Base-by-base conservation (phyloP, 2,888 invertebrate species). In the Nephrocerus scutellatus region DNA sequence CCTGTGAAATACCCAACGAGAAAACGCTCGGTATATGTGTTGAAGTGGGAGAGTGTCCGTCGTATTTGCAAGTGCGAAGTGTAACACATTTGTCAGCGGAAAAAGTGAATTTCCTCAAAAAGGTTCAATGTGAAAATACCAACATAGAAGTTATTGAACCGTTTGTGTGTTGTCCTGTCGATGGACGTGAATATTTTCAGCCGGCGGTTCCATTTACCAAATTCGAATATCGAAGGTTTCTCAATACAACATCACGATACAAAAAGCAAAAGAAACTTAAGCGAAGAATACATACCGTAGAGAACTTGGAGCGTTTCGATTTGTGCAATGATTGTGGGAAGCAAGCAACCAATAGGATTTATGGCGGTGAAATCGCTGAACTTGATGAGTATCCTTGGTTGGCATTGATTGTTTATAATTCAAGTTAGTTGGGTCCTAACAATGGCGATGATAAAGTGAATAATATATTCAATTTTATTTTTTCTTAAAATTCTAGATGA, bases 361-460 rank as follows among this genome's bases (percentile, higher is more conserved):
- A 72, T 47, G 77, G 77, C 30, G 81, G 81, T 8, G 70, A 72
- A 38, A 66, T 74, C 29, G 76, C 79, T 1, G 76, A 77, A n/a
- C 53, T 77, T 5, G 77, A 77, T 39, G 79, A 79, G 53, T 78
- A 75, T 57, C 77, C 78, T 0, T 79, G 79, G 79, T 71, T 77
- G 72, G 74, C 73, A 0, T 50, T 77, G 15, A 47, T 78, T 35
- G 75, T 77, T 36, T 79, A 79, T 48, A 66, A 69, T 21, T 72
- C 72, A 45, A 59, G 76, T 75, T 55, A 56, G 62, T 59, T n/a
- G n/a, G n/a, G n/a, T n/a, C n/a, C n/a, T n/a, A n/a, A n/a, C n/a
- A n/a, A n/a, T n/a, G n/a, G n/a, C n/a, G n/a, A n/a, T n/a, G n/a
- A n/a, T n/a, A n/a, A n/a, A n/a, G n/a, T n/a, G n/a, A n/a, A n/a